phyloP scores from a whole-genome alignment of 1,140 invertebrate species.

The Cyphomyrmex costatus region DNA sequence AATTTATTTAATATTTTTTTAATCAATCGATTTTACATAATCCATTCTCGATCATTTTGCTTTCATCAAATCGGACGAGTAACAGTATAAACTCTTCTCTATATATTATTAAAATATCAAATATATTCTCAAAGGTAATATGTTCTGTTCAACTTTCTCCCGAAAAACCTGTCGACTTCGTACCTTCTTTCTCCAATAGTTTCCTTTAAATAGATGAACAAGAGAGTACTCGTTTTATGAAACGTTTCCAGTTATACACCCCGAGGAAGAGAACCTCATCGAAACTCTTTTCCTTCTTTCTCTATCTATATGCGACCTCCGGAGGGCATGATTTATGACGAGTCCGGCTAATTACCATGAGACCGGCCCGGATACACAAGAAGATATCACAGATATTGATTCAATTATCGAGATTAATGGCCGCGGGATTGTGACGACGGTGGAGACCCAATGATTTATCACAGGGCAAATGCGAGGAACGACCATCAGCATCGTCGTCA shows the following conservation, averaged over 20 bases:
- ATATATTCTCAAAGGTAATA: not conserved
- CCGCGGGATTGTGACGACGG: slow-evolving; percentile 71
- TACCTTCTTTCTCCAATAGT: not conserved
- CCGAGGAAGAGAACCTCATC: not conserved
- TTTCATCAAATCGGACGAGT: not conserved
- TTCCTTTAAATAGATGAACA: not conserved
- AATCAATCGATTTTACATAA: not conserved
- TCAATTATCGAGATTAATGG: slow-evolving; percentile 83
- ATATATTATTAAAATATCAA: not conserved
- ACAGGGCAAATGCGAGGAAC: slow-evolving; percentile 48
- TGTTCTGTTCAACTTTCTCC: not conserved
- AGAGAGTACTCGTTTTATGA: slow-evolving; percentile 37
- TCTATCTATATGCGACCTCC: slow-evolving; percentile 47
- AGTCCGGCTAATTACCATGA: slow-evolving; percentile 75
- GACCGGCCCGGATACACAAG: slow-evolving; percentile 69
- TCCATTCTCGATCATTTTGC: not conserved
- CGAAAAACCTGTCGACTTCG: not conserved
- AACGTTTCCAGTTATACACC: not conserved
- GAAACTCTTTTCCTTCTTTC: not conserved
- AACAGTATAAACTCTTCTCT: not conserved
- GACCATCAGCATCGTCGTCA: slow-evolving; percentile 55
- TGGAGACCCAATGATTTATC: slow-evolving; percentile 73
- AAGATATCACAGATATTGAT: slow-evolving; percentile 80
- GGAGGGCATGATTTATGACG: slow-evolving; percentile 76
- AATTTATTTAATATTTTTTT: slow-evolving; percentile 9